Evolutionary conservation across 2,797 vertebrate species (phyloP).

Genomic region (Clarias pachynema): DNA sequence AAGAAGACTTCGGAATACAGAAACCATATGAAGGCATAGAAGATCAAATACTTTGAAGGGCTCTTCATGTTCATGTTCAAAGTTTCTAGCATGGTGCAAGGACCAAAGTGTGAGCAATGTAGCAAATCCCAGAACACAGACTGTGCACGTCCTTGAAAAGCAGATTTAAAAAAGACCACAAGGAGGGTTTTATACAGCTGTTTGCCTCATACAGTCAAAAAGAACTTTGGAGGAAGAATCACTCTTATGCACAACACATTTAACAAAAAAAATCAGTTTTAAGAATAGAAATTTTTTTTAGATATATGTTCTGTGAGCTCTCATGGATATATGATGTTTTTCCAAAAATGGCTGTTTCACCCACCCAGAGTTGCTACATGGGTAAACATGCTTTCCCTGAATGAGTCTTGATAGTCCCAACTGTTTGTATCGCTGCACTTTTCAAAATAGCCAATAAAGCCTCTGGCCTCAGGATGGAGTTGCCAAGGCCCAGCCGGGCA

Average conservation of each 20-base stretch:
- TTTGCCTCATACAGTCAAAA: constrained; percentile 20
- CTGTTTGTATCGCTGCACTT: constrained; percentile 51
- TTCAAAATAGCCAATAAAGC: constrained; percentile 60
- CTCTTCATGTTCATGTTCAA: constrained; percentile 63
- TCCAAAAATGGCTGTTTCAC: constrained; percentile 21
- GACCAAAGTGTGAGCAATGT: constrained; percentile 58
- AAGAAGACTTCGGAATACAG: constrained; percentile 16
- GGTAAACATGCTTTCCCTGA: neutral
- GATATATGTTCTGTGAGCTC: neutral
- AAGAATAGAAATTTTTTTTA: neutral
- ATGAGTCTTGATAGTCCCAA: constrained; percentile 51
- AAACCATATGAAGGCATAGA: constrained; percentile 70
- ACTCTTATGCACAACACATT: neutral
- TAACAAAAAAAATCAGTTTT: neutral
- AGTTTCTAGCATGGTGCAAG: constrained; percentile 58
- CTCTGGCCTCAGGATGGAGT: constrained; percentile 58
- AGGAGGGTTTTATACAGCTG: constrained; percentile 30
- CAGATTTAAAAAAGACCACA: constrained; percentile 27
- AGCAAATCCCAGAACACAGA: constrained; percentile 33
- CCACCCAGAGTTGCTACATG: neutral
- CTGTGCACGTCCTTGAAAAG: constrained; percentile 40
- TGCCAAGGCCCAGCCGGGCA: constrained; percentile 43
- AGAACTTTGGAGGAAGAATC: neutral
- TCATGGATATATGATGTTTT: neutral
- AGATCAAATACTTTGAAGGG: constrained; percentile 73